These are phyloP conservation scores for Aphrocallistes beatrix DNA, from an alignment of 37 sponge, comb jelly and placozoan genomes.

Conservation along the genomic window DNA sequence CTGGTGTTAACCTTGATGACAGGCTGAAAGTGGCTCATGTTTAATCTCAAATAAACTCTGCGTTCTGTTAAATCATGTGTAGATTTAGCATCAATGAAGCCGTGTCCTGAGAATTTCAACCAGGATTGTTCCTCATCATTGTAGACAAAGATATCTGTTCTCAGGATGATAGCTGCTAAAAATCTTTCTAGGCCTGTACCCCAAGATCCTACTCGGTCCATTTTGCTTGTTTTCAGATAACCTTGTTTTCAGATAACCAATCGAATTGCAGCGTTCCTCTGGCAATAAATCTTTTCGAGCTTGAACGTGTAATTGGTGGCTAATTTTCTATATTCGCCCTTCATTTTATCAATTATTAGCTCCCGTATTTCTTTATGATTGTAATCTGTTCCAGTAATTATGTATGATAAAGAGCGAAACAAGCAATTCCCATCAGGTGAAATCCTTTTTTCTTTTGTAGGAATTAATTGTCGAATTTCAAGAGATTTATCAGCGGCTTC, in stretches of 20 bases:
- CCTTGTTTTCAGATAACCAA: too few relatives aligned
- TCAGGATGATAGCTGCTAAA: background rate
- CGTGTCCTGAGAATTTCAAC: background rate
- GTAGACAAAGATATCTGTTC: background rate
- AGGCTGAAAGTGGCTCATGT: background rate
- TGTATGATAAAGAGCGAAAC: background rate
- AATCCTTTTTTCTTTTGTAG: background rate
- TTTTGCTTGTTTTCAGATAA: background rate
- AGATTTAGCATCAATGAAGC: background rate
- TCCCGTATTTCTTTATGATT: conserved; percentile 3
- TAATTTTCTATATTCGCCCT: background rate
- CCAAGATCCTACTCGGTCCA: background rate
- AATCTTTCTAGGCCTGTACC: background rate
- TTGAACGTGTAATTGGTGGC: background rate
- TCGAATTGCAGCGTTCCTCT: background rate
- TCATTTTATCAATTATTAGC: background rate
- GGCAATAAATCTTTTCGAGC: background rate
- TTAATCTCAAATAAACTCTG: background rate
- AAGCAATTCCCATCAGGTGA: conserved; percentile 13
- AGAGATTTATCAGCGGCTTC: background rate
- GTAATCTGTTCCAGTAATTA: conserved; percentile 7
- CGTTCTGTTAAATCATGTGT: background rate
- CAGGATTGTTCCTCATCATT: background rate
- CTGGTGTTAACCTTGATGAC: background rate
- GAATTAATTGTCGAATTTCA: background rate